A percentile compares a stretch with the other conserved stretches of the same genome.
phyloP scores from a whole-genome alignment of 2,113 vertebrate species.

The Macquaria ambigua region DNA sequence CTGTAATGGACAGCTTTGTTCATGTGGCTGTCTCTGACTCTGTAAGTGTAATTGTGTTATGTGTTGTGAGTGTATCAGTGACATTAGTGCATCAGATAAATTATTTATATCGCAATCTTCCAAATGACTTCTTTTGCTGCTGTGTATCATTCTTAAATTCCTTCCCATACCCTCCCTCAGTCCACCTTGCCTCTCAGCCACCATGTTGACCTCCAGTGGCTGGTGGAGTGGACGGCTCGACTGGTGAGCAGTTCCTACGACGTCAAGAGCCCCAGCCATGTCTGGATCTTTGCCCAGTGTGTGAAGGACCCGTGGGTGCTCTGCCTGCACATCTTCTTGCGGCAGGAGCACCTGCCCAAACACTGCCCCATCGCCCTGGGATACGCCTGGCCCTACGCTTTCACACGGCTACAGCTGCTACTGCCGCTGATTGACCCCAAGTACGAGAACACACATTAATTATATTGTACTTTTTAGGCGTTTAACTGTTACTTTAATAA shows the following conservation, averaged over 20 bases:
- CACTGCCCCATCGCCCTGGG: constrained; percentile 96
- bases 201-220: constrained; percentile 95
- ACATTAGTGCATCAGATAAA: background rate
- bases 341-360: constrained; percentile 97
- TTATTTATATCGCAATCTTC: background rate
- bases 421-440: constrained; percentile 97
- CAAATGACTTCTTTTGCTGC: background rate
- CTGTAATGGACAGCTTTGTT: constrained; percentile 97
- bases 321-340: constrained; percentile 97
- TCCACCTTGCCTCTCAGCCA: constrained; percentile 91
- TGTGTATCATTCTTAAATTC: background rate
- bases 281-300: constrained; percentile 98
- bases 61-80: background rate
- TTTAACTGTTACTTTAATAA: constrained; percentile 4
- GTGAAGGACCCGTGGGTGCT: constrained; percentile 98
- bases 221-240: constrained; percentile 97
- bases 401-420: constrained; percentile 94
- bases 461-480: background rate
- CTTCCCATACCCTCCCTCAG: constrained; percentile 71
- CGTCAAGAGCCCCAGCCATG: constrained; percentile 97
- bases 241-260: constrained; percentile 97
- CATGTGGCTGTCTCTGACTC: constrained; percentile 97
- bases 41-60: constrained; percentile 81
- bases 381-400: constrained; percentile 97
- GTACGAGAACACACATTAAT: constrained; percentile 77